Percentiles rank a stretch among this genome's conserved stretches.
Conservation (phyloP, 2,113 vertebrate genomes). For the Lates calcarifer region DNA sequence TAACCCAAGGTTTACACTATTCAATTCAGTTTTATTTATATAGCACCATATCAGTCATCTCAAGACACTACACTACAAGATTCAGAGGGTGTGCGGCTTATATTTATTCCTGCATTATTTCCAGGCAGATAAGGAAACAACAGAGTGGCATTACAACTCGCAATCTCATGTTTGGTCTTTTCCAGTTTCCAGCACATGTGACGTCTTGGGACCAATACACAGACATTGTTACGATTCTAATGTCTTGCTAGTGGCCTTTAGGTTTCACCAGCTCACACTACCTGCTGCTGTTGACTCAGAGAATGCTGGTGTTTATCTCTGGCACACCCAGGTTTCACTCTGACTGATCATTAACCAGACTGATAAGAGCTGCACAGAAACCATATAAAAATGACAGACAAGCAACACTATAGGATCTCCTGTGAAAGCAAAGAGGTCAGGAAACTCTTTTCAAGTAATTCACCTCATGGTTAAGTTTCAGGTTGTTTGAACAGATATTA, state of each 20-base stretch:
- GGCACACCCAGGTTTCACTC: constrained; percentile 82
- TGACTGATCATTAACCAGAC: constrained; percentile 87
- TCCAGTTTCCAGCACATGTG: background rate
- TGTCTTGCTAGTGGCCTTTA: background rate
- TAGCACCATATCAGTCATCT: too few relatives aligned
- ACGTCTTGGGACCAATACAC: background rate
- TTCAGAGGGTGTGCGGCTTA: constrained; percentile 1
- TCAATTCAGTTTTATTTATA: too few relatives aligned
- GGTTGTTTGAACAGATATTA: background rate
- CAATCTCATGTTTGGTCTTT: background rate
- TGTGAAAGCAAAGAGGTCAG: constrained; percentile 18
- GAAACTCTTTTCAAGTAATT: background rate
- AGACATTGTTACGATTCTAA: background rate
- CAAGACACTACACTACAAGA: too few relatives aligned
- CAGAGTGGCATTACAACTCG: background rate
- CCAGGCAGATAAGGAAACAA: background rate
- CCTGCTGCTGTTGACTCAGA: constrained; percentile 38
- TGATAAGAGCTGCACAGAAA: constrained; percentile 53
- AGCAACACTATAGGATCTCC: background rate
- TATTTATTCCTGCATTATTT: background rate
- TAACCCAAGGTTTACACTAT: background rate
- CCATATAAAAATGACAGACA: background rate
- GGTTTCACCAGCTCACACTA: constrained; percentile 15
- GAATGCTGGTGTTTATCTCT: constrained; percentile 58
- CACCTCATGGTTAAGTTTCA: constrained; percentile 7